Base-by-base conservation (phyloP, 2,113 vertebrate genomes). In the Hyperoodon ampullatus region DNA sequence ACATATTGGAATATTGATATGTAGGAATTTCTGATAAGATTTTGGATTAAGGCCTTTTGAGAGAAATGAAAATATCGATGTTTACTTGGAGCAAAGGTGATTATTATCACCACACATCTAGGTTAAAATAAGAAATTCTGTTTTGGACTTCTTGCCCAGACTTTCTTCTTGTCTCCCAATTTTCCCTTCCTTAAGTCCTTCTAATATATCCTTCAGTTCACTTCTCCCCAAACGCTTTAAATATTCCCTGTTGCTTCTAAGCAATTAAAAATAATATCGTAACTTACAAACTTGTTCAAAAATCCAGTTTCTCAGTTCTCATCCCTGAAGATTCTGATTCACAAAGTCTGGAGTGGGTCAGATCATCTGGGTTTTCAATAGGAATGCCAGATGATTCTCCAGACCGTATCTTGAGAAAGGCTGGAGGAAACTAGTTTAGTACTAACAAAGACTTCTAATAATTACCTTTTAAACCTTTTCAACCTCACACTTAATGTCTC, bases 41-140 rank as follows among this genome's bases (percentile, higher is more conserved):
- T 92, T 66, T 83, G 42, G 61, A 95, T 80, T 35, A 50, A 88
- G 58, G 11, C 12, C 13, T 63, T 96, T 93, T 82, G 50, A 70
- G 19, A 82, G 55, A 95, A 93, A 47, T 74, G 28, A 82, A 96
- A 88, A 13, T 44, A 61, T 23, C 18, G 3, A 58, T 82, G 3
- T 60, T 94, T 95, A 81, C 81, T 90, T 80, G 60, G 21, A 74
- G 47, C 66, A 66, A 88, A 95, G 72, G 11, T 63, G n/a, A 53
- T 60, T 88, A 75, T 88, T 92, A 24, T 80, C 53, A 86, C 60
- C n/a, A 39, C 24, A 75, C 0, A 63, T 8, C 2, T 65, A 35
- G 55, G 28, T 88, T 92, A 80, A 94, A 93, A 71, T 21, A n/a
- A 93, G 35, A 55, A 87, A 33, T 55, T 96, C 65, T 55, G 3